phyloP scores from a whole-genome alignment of 1,140 invertebrate species.

The Aphidius ervi region DNA sequence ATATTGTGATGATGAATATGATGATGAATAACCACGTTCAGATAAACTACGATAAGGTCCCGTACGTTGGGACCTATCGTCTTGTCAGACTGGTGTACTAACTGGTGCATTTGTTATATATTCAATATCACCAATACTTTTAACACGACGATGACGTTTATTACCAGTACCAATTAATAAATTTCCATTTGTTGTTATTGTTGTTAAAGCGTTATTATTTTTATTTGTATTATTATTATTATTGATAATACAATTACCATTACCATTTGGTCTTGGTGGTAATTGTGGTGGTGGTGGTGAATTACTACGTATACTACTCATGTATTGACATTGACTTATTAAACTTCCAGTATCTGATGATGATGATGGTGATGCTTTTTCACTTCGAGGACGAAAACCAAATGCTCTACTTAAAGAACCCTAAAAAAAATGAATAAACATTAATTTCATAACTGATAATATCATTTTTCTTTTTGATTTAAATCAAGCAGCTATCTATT shows the following conservation, averaged over 20 bases:
- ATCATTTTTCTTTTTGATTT: no score
- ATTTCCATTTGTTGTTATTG: no score
- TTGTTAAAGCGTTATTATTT: no score
- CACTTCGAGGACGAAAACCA: conserved; percentile 63
- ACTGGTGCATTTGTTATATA: conserved; percentile 53
- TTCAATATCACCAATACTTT: conserved; percentile 70
- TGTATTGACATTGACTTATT: conserved; percentile 52
- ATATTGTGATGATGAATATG: conserved; percentile 43
- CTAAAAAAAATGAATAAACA: conserved; percentile 49
- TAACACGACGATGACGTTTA: conserved; percentile 63
- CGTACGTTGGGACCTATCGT: conserved; percentile 46
- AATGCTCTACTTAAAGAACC: conserved; percentile 73
- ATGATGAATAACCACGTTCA: conserved; percentile 48
- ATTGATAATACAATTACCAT: conserved; percentile 18
- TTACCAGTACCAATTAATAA: conserved; percentile 24
- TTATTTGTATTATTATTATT: no score
- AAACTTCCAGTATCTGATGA: conserved; percentile 58
- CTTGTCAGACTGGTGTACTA: conserved; percentile 50
- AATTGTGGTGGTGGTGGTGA: conserved; percentile 47
- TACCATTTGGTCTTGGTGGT: conserved; percentile 42
- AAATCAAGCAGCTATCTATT: no score
- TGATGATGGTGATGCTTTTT: conserved; percentile 55
- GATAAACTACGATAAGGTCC: conserved; percentile 50
- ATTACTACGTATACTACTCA: conserved; percentile 47
- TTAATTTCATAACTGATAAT: conserved; percentile 3